Evolutionary conservation across 2,113 vertebrate species (phyloP).

Genomic region (Zosterops lateralis): DNA sequence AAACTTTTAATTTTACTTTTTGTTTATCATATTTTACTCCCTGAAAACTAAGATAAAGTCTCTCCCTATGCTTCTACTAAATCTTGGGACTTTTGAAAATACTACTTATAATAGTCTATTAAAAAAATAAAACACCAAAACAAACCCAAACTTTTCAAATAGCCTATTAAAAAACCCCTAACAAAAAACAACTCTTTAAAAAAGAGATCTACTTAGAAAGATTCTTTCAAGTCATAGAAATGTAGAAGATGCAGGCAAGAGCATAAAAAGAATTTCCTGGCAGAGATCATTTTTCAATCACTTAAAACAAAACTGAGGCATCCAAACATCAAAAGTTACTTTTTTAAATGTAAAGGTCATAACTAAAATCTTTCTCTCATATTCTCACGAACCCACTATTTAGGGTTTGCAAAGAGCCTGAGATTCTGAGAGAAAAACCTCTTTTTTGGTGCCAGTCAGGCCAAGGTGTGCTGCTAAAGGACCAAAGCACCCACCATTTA

Average conservation of each 20-base stretch:
- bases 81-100: neutral
- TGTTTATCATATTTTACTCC: neutral
- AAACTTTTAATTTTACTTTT: neutral
- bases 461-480: neutral
- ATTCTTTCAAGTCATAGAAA: neutral
- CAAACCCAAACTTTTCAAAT: neutral
- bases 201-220: neutral
- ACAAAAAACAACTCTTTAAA: neutral
- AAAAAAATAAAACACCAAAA: neutral
- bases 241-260: neutral
- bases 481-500: neutral
- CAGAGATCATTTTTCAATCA: neutral
- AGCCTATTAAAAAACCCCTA: neutral
- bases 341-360: neutral
- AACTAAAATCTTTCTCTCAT: neutral
- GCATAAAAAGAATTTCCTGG: neutral
- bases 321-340: neutral
- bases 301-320: neutral
- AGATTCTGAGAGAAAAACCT: neutral
- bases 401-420: neutral
- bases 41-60: neutral
- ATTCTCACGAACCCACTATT: too few relatives aligned
- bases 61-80: neutral
- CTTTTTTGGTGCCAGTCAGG: neutral
- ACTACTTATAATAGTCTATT: neutral